A percentile compares a stretch with the other conserved stretches of the same genome.
Evolutionary conservation across 2,888 invertebrate genomes (phyloP).

Genomic region (Eilema caniola): DNA sequence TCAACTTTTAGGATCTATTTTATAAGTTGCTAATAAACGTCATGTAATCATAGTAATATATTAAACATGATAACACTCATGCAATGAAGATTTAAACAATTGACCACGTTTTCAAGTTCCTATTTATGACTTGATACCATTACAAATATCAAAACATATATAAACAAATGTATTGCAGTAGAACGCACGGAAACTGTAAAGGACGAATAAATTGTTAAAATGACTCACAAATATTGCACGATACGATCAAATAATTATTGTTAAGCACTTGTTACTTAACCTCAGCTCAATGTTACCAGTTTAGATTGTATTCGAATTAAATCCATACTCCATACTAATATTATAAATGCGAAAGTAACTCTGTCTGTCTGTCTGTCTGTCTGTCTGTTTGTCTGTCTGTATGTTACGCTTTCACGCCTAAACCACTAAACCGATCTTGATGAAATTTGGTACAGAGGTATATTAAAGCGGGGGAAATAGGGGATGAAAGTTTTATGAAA

Average conservation of each 20-base stretch:
- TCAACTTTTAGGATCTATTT: neutral
- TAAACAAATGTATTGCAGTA: slow-evolving; percentile 43
- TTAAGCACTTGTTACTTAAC: slow-evolving; percentile 40
- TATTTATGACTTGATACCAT: slow-evolving; percentile 19
- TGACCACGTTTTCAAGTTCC: slow-evolving; percentile 10
- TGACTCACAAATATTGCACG: slow-evolving; percentile 50
- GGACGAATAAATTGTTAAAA: slow-evolving; percentile 52
- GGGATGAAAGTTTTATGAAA: no score
- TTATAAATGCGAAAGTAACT: no score
- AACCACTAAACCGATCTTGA: no score
- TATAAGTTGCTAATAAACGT: neutral
- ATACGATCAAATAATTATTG: slow-evolving; percentile 61
- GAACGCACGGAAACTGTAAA: slow-evolving; percentile 55
- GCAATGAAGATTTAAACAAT: neutral
- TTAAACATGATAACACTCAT: neutral
- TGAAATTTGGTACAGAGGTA: no score
- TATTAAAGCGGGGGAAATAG: no score
- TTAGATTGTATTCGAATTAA: slow-evolving; percentile 23
- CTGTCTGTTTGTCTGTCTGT: no score
- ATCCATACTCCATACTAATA: no score
- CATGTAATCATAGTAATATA: neutral
- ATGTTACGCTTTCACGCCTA: no score
- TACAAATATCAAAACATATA: slow-evolving; percentile 37
- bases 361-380: no score
- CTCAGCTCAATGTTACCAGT: slow-evolving; percentile 36